Evolutionary conservation across 2,113 vertebrate species (phyloP), one percentile per base, ranked within the genome.

Genomic region (Heterochromis multidens): DNA sequence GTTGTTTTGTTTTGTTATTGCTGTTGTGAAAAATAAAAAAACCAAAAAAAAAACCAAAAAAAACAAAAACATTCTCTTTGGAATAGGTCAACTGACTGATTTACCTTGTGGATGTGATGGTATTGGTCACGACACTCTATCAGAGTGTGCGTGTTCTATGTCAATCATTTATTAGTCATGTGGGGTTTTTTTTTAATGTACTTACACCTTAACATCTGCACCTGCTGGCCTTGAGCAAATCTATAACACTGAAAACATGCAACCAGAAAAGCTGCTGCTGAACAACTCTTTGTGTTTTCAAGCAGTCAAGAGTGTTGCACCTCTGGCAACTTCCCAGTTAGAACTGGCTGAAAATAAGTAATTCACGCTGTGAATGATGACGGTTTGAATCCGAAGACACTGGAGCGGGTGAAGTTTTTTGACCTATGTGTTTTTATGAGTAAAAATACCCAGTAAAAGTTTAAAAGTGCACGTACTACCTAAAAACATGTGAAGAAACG

Each of bases 211-310:
- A 33, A 40, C 54, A 59, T 78, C 23, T 60, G n/a, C 21, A 74
- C 72, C 40, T 70, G 12, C 59, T 77, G 82, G 84, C 56, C 80
- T 90, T 31, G 27, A 76, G 17, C 37, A 77, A 58, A 87, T 62
- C 76, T 49, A 77, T 70, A 19, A 65, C 23, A 11, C 19, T 37
- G 21, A 25, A 83, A 65, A 37, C 25, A 7, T 27, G 57, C 6
- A 46, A 49, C 4, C 2, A n/a, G 3, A 77, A 74, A 80, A 72
- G 10, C 57, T 72, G 63, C 43, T 16, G 46, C 57, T 21, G 23
- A 85, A 76, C 23, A 54, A 56, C 23, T 40, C 13, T 58, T 37
- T 85, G 33, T 21, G 27, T 59, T 79, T 83, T 79, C 40, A 63
- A 82, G 63, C 27, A 74, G 19, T 54, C 40, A 57, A 16, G 19